Percentiles rank a stretch among this genome's conserved stretches.
Evolutionary conservation across 2,888 invertebrate genomes (phyloP).

Genomic region (Uropetala carovei): DNA sequence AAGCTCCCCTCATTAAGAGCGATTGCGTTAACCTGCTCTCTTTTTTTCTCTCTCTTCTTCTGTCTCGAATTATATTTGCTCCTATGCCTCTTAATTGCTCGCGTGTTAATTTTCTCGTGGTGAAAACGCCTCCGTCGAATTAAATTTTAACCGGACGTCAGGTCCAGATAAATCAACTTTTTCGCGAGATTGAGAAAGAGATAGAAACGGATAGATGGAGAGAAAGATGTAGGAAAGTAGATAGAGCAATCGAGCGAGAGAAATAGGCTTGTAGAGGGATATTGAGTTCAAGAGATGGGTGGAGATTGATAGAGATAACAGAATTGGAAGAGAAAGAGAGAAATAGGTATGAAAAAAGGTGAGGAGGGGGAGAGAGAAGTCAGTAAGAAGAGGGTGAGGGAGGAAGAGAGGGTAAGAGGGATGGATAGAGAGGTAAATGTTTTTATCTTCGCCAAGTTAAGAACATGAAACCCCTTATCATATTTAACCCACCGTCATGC

Average conservation of each 20-base stretch:
- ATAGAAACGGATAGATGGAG: not conserved
- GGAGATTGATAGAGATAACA: not conserved
- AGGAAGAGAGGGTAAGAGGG: too few species aligned
- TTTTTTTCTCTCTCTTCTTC: not conserved
- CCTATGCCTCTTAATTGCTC: constrained; percentile 23
- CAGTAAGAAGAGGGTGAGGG: too few species aligned
- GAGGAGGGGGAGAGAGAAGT: too few species aligned
- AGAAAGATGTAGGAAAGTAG: not conserved
- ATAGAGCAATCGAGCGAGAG: not conserved
- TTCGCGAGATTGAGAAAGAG: not conserved
- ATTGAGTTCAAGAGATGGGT: too few species aligned
- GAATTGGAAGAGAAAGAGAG: not conserved
- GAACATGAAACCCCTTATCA: too few species aligned
- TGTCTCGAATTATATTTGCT: not conserved
- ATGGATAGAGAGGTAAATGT: too few species aligned
- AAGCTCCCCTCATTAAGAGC: not conserved
- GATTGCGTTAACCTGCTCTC: constrained; percentile 15
- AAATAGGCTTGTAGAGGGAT: not conserved
- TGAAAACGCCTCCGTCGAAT: not conserved
- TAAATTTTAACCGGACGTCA: not conserved
- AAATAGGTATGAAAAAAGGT: too few species aligned
- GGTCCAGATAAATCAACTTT: not conserved
- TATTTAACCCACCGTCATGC: too few species aligned
- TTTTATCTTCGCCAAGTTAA: too few species aligned
- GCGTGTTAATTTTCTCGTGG: constrained; percentile 13